Evolutionary conservation across 92 coral and sea anemone genomes (phyloP).

Genomic region (Muricea muricata): DNA sequence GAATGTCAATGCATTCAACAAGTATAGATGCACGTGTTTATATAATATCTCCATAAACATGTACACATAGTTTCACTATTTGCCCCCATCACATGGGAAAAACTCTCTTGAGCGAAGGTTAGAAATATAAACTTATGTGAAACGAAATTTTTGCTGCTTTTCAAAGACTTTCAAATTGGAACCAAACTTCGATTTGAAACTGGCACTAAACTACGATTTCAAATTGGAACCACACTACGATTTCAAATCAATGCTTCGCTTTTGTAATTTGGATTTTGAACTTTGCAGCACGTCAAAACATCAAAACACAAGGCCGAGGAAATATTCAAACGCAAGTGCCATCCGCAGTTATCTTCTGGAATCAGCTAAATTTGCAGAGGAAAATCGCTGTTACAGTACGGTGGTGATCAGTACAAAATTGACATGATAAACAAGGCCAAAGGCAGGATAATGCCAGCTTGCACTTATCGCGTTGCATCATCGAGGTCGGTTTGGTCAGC

Average conservation of each 20-base stretch:
- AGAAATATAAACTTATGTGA: too few relatives aligned
- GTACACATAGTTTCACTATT: not conserved
- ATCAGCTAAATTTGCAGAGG: not conserved
- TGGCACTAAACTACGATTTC: too few relatives aligned
- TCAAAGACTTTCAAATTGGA: not conserved
- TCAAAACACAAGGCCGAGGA: too few relatives aligned
- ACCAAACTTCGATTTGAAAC: too few relatives aligned
- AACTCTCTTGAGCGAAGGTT: not conserved
- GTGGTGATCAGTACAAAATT: too few relatives aligned
- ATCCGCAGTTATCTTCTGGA: too few relatives aligned
- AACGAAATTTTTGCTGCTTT: not conserved
- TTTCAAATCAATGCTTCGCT: too few relatives aligned
- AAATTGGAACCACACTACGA: too few relatives aligned
- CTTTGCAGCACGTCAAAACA: not conserved
- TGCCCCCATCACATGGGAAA: not conserved
- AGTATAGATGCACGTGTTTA: not conserved
- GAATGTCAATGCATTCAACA: constrained; percentile 32
- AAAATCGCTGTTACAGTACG: too few relatives aligned
- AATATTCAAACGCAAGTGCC: too few relatives aligned
- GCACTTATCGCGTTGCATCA: not conserved
- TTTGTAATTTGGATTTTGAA: not conserved
- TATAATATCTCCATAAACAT: too few relatives aligned
- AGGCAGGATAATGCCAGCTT: not conserved
- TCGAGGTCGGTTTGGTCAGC: not conserved
- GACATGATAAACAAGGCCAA: too few relatives aligned